Conservation (phyloP, 2,888 invertebrate species). For the Sesia apiformis region DNA sequence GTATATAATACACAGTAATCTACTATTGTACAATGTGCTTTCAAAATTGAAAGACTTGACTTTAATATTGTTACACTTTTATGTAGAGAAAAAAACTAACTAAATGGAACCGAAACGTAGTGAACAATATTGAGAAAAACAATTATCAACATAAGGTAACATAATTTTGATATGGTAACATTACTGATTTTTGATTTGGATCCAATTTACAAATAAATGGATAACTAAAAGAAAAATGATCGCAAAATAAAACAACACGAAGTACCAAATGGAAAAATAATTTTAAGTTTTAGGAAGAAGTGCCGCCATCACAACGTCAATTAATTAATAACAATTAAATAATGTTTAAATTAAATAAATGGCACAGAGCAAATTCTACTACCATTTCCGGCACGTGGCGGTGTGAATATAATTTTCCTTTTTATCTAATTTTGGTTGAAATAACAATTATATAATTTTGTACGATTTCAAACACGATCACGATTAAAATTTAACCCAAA, state of each 20-base stretch:
- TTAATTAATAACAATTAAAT: conserved; percentile 53
- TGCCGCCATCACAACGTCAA: conserved; percentile 39
- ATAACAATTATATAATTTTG: conserved; percentile 48
- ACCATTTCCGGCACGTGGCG: conserved; percentile 59
- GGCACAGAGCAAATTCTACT: conserved; percentile 66
- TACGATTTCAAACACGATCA: conserved; percentile 45
- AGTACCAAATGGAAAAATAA: conserved; percentile 61
- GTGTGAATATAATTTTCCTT: conserved; percentile 29
- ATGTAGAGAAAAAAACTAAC: conserved; percentile 17
- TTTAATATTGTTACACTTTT: conserved; percentile 27
- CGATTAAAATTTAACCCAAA: conserved; percentile 44
- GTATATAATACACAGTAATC: conserved; percentile 60
- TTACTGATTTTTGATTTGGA: conserved; percentile 40
- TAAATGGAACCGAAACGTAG: conserved; percentile 13
- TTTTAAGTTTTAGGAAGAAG: conserved; percentile 49
- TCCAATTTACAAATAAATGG: conserved; percentile 29
- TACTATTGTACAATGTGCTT: conserved; percentile 68
- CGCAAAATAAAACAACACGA: conserved; percentile 55
- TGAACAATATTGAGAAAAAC: conserved; percentile 14
- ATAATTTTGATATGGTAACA: conserved; percentile 43
- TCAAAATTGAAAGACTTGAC: conserved; percentile 59
- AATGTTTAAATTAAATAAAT: conserved; percentile 66
- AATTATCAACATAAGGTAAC: conserved; percentile 20
- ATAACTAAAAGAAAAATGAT: conserved; percentile 41
- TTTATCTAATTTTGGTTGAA: conserved; percentile 43